Base-by-base conservation (phyloP, 2,113 vertebrate genomes). In the Cairina moschata region DNA sequence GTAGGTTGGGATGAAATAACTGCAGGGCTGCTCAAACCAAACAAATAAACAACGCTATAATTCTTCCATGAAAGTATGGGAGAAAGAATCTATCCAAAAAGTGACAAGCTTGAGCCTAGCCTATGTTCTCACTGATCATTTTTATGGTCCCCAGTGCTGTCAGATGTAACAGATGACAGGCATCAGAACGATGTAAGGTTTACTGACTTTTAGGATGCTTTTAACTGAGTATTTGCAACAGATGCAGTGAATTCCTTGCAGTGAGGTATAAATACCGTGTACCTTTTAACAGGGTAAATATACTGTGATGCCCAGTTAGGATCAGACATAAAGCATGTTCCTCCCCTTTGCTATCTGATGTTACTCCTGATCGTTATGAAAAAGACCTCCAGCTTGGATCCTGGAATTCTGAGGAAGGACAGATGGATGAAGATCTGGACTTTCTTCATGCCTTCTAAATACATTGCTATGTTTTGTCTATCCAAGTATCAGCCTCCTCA, bases 381-480 rank as follows among this genome's bases (percentile, higher is more conserved):
- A 59, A 68, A 78, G 88, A 94, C 82, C 93, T 94, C 78, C 62
- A 2, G 82, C 72, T 76, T 82, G 50, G 82, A 86, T 55, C 69
- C 48, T 26, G 75, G 80, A 81, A 62, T 89, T 60, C 62, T 90
- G 88, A 91, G 84, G 81, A 62, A 95, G 65, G 87, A 84, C 87
- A 87, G 78, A 93, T 75, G 89, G 58, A 73, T 89, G 83, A 34
- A 92, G 22, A 66, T 40, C 74, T 95, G 92, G 82, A 90, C 82
- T 91, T 89, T 25, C 66, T 87, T 94, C 78, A 48, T 56, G 81
- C 66, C 62, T 96, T 66, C 69, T 79, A 60, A 95, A 65, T 62
- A 26, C 86, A 65, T 91, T 95, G 69, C 83, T 92, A 44, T 79
- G 62, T 75, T 93, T 91, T 79, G 74, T 32, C 89, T 95, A 89